Evolutionary conservation across 2,888 invertebrate species (phyloP), one percentile per base, ranked within the genome.

Genomic region (Agrochola lota): DNA sequence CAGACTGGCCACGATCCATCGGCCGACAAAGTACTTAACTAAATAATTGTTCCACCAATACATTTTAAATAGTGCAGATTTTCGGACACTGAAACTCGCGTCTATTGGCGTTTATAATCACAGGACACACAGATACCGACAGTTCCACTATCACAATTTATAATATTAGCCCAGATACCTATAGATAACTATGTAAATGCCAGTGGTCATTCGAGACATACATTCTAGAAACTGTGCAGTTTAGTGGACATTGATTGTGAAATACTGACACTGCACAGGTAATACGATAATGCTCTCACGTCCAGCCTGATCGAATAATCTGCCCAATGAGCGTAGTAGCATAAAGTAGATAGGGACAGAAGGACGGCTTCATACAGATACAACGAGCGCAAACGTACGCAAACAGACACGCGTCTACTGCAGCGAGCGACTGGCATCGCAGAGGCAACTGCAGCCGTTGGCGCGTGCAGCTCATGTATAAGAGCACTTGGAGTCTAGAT

Each of bases 261-360:
- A 84, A 85, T 83, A 79, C 78, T 73, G 76, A 76, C 83, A 73
- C 64, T 59, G 86, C 73, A 40, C 78, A 83, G 71, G 86, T 86
- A 83, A 86, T 76, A 83, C 76, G 74, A 83, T 79, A 86, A 71
- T 77, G 43, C 79, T 63, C 64, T 57, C 66, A 71, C 75, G 79
- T 81, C 82, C 35, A 81, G 43, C 23, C 59, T 63, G 79, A 79
- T 86, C 71, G 80, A 63, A 80, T 85, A 83, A 83, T 77, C 79
- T 63, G 71, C 49, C 26, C 73, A 70, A 64, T 46, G 70, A 75
- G 64, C 71, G n/a, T 67, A 72, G 11, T 55, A 17, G 6, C 35
- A 23, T 17, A 15, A 20, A 40, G 15, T n/a, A 66, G 12, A n/a
- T 8, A 26, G 3, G 12, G 9, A 46, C 52, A 74, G 75, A 81